Percentiles rank a stretch among this genome's conserved stretches.
Conservation (phyloP, 2,888 invertebrate genomes). For the Drosophila longiperda region DNA sequence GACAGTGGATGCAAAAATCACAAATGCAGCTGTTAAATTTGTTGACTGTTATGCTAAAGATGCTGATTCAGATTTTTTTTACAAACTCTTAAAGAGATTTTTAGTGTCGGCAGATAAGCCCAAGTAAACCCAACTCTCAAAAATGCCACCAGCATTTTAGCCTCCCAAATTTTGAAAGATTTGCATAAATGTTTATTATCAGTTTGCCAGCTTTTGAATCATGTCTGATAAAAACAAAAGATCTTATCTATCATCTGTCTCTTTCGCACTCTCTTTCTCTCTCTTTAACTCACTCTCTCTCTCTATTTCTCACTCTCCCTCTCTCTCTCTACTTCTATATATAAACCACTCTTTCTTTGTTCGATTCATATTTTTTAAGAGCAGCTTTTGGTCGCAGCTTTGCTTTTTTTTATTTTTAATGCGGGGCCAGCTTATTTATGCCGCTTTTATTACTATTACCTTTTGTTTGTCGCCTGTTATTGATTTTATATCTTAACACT, state of each 20-base stretch:
- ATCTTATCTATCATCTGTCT: neutral
- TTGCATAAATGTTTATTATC: neutral
- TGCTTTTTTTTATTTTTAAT: slow-evolving; percentile 22
- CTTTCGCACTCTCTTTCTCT: neutral
- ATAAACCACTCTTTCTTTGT: neutral
- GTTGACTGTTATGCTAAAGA: neutral
- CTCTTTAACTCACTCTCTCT: neutral
- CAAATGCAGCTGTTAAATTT: neutral
- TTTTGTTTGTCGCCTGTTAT: slow-evolving; percentile 49
- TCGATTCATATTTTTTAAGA: neutral
- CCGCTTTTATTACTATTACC: slow-evolving; percentile 60
- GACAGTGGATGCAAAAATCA: neutral
- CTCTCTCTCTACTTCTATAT: neutral
- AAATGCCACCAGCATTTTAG: neutral
- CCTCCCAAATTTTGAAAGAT: neutral
- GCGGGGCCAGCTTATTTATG: slow-evolving; percentile 64
- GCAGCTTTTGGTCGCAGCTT: neutral
- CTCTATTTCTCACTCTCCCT: too few species aligned
- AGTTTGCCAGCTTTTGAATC: neutral
- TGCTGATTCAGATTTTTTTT: too few species aligned
- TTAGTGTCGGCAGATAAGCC: too few species aligned
- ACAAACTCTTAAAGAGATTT: too few species aligned
- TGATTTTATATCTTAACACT: slow-evolving; percentile 71
- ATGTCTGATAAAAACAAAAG: neutral
- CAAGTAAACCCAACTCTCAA: neutral